phyloP scores from a whole-genome alignment of 2,888 invertebrate genomes.

The Panopea generosa region DNA sequence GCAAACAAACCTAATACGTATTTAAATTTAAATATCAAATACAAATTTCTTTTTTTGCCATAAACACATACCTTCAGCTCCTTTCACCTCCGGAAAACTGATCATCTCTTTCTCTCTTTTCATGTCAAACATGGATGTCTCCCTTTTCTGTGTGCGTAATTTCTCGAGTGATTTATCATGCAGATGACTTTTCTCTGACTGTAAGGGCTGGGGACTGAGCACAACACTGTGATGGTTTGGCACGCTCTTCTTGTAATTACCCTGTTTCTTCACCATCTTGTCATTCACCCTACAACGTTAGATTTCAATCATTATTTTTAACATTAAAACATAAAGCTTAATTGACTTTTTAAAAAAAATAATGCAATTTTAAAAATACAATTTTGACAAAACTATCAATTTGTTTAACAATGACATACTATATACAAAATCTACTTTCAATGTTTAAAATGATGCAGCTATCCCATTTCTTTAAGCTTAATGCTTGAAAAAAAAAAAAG shows the following conservation, averaged over 20 bases:
- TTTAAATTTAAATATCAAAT: too few relatives aligned
- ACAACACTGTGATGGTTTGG: slow-evolving; percentile 78
- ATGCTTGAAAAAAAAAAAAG: too few relatives aligned
- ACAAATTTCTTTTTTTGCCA: too few relatives aligned
- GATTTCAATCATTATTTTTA: not conserved
- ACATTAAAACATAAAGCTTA: not conserved
- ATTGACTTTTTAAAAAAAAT: too few relatives aligned
- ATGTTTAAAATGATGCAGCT: too few relatives aligned
- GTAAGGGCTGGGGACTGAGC: slow-evolving; percentile 77
- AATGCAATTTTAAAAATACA: too few relatives aligned
- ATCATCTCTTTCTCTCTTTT: slow-evolving; percentile 71
- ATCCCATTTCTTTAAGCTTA: too few relatives aligned
- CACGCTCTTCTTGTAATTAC: slow-evolving; percentile 66
- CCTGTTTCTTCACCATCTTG: slow-evolving; percentile 72
- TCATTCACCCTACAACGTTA: slow-evolving; percentile 71
- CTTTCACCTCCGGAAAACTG: slow-evolving; percentile 77
- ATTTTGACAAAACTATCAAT: too few relatives aligned
- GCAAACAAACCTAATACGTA: too few relatives aligned
- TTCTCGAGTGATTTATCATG: slow-evolving; percentile 74
- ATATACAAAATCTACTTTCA: too few relatives aligned
- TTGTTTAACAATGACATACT: too few relatives aligned
- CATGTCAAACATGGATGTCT: slow-evolving; percentile 48
- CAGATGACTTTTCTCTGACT: slow-evolving; percentile 78
- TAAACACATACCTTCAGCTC: slow-evolving; percentile 78
- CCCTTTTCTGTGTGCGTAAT: slow-evolving; percentile 63